Evolutionary conservation across 2,888 invertebrate species (phyloP).

Genomic region (Selenia dentaria): DNA sequence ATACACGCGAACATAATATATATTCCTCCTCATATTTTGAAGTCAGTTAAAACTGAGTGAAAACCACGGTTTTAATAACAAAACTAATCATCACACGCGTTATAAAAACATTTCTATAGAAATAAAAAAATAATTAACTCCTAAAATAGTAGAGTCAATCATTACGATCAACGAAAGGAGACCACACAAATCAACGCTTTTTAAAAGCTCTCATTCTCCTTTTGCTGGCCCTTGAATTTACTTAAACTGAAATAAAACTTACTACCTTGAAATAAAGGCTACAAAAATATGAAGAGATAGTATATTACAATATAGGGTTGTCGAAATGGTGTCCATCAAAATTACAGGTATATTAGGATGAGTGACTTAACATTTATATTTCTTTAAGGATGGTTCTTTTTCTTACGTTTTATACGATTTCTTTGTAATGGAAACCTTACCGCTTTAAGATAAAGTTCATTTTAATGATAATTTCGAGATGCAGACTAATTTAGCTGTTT

Average conservation of each 20-base stretch:
- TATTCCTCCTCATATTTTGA: no score
- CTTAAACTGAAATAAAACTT: conserved; percentile 9
- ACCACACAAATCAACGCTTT: conserved; percentile 26
- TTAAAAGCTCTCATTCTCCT: background rate
- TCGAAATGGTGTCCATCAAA: conserved; percentile 25
- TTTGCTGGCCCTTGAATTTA: background rate
- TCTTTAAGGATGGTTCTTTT: conserved; percentile 5
- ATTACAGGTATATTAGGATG: conserved; percentile 29
- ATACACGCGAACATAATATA: no score
- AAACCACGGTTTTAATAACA: no score
- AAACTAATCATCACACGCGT: background rate
- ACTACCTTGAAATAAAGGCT: background rate
- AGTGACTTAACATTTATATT: conserved; percentile 29
- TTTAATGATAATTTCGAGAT: conserved; percentile 4
- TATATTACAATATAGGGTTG: conserved; percentile 16
- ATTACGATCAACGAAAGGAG: conserved; percentile 20
- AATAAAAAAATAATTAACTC: conserved; percentile 20
- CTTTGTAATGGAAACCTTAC: conserved; percentile 6
- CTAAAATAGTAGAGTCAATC: conserved; percentile 21
- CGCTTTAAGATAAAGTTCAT: conserved; percentile 10
- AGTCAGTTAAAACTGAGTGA: no score
- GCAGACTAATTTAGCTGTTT: conserved; percentile 24
- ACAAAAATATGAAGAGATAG: background rate
- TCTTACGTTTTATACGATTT: background rate
- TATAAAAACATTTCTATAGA: background rate